Conservation (phyloP, 2,888 invertebrate species). For the Andricus curvator region DNA sequence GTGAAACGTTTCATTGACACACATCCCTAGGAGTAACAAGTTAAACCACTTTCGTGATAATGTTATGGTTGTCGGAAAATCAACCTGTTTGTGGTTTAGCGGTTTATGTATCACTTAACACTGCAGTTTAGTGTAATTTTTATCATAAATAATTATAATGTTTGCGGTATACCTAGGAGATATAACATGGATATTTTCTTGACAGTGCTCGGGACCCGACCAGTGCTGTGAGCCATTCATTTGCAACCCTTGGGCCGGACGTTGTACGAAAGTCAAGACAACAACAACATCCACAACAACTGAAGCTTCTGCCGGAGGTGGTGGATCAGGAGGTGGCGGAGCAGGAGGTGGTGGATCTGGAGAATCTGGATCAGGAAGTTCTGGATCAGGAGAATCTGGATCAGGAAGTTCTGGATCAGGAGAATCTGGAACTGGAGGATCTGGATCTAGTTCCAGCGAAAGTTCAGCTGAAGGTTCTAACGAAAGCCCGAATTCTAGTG, state of each 20-base stretch:
- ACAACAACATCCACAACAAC: slow-evolving; percentile 39
- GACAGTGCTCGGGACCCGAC: slow-evolving; percentile 44
- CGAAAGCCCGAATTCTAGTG: background rate
- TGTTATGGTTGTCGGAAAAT: background rate
- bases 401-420: background rate
- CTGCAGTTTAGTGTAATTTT: slow-evolving; percentile 14
- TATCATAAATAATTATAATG: slow-evolving; percentile 4
- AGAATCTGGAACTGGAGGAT: background rate
- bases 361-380: background rate
- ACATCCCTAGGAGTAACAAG: background rate
- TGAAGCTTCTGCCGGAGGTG: slow-evolving; percentile 12
- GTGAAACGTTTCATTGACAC: too few species aligned
- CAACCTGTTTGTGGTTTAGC: background rate
- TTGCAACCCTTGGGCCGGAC: slow-evolving; percentile 51
- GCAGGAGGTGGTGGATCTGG: background rate
- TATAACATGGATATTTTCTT: slow-evolving; percentile 9
- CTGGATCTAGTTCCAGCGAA: background rate
- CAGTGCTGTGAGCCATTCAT: slow-evolving; percentile 48
- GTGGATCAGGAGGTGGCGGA: background rate
- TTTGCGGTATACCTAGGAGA: background rate
- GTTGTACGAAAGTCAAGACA: slow-evolving; percentile 48
- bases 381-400: background rate
- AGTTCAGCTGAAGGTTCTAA: background rate
- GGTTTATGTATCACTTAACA: slow-evolving; percentile 17
- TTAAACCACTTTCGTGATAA: background rate